phyloP scores from a whole-genome alignment of 2,888 invertebrate genomes.

The Sinohyriopsis cumingii region DNA sequence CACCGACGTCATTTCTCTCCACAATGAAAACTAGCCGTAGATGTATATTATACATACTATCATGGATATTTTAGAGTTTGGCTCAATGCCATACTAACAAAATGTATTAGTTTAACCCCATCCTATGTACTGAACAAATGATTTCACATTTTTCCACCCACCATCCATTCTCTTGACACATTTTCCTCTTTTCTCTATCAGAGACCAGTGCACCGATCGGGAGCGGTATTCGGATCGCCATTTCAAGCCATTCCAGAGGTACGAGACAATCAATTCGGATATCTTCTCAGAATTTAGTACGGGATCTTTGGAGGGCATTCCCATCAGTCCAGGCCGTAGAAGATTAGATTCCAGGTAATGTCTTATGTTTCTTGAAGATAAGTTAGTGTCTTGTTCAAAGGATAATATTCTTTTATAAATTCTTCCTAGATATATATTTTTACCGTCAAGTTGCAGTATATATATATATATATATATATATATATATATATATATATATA shows the following conservation, averaged over 20 bases:
- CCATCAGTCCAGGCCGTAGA: conserved; percentile 48
- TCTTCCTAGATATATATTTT: too few species aligned
- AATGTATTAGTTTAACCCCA: too few species aligned
- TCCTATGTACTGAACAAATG: too few species aligned
- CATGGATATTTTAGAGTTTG: too few species aligned
- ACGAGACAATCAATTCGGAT: conserved; percentile 61
- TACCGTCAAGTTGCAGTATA: too few species aligned
- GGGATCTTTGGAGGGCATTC: conserved; percentile 54
- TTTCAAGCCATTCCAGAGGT: conserved; percentile 49
- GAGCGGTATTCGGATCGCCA: conserved; percentile 40
- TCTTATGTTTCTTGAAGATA: not conserved
- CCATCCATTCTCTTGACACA: too few species aligned
- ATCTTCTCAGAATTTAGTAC: conserved; percentile 56
- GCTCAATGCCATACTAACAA: too few species aligned
- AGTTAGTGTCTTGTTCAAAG: not conserved
- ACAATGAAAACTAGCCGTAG: too few species aligned
- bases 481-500: conserved; percentile 6
- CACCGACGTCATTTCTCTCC: too few species aligned
- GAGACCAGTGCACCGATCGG: conserved; percentile 36
- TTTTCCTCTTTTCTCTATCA: not conserved
- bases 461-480: not conserved
- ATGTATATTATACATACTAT: too few species aligned
- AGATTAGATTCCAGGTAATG: conserved; percentile 44
- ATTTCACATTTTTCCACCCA: too few species aligned
- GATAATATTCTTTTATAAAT: too few species aligned